These are phyloP conservation scores for Pseudomugil tenellus DNA, from an alignment of 2,797 vertebrate genomes.

Conservation along the genomic window DNA sequence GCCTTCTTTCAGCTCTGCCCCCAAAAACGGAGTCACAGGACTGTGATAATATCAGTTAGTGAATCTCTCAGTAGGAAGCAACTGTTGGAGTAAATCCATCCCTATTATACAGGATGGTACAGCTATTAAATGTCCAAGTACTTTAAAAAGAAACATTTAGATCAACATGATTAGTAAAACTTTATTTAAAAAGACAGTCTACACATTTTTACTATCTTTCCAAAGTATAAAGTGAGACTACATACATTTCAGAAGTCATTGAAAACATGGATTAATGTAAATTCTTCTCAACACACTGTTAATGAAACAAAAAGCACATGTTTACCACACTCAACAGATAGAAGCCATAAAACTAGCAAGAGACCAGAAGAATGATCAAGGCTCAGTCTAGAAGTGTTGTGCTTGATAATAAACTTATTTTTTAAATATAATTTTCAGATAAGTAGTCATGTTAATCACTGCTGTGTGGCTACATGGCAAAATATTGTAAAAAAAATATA, in stretches of 20 bases:
- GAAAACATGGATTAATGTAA: too few relatives aligned
- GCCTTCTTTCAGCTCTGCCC: conserved; percentile 53
- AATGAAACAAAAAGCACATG: neutral
- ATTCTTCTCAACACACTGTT: neutral
- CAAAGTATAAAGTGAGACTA: too few relatives aligned
- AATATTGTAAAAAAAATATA: too few relatives aligned
- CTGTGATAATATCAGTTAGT: conserved; percentile 66
- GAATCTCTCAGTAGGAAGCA: conserved; percentile 50
- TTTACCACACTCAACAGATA: too few relatives aligned
- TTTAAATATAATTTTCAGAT: neutral
- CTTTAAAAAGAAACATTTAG: neutral
- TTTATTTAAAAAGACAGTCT: neutral
- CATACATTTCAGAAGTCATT: too few relatives aligned
- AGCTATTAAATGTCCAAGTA: conserved; percentile 24
- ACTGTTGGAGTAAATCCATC: conserved; percentile 45
- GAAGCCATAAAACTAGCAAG: neutral
- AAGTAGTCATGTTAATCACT: too few relatives aligned
- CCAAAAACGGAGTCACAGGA: conserved; percentile 64
- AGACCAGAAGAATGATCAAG: neutral
- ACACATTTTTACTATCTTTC: neutral
- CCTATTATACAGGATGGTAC: conserved; percentile 44
- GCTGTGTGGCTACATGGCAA: too few relatives aligned
- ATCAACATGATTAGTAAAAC: neutral
- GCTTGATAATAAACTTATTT: neutral
- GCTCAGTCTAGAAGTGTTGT: neutral